Conservation (phyloP, 2,113 vertebrate genomes). For the Xenopus borealis region DNA sequence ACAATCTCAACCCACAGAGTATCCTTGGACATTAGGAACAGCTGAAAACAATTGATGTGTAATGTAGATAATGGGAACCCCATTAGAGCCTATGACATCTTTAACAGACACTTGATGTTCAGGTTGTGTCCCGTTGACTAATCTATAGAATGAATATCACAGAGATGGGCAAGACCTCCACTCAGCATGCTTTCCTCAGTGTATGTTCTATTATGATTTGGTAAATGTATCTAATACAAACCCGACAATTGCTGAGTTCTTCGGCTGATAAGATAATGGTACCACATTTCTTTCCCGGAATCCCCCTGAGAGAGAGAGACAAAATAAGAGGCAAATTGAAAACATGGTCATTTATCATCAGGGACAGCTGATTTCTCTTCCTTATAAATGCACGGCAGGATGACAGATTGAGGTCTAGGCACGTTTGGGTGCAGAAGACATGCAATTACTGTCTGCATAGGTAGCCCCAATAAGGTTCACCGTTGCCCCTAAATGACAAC, state of each 20-base stretch:
- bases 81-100: too few relatives aligned
- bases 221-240: conserved; percentile 53
- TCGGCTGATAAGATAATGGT: conserved; percentile 72
- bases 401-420: conserved; percentile 49
- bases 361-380: conserved; percentile 30
- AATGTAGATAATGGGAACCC: too few relatives aligned
- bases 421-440: conserved; percentile 47
- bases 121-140: too few relatives aligned
- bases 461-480: conserved; percentile 18
- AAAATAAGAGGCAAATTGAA: conserved; percentile 19
- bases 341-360: conserved; percentile 41
- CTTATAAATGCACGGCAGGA: conserved; percentile 33
- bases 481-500: conserved; percentile 39
- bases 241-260: conserved; percentile 81
- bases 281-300: conserved; percentile 79
- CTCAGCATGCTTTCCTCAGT: not conserved
- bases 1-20: too few relatives aligned
- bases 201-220: not conserved
- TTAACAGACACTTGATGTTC: too few relatives aligned
- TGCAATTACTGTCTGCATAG: conserved; percentile 29
- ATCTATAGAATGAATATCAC: too few relatives aligned
- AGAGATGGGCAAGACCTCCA: too few relatives aligned
- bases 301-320: conserved; percentile 59
- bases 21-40: too few relatives aligned
- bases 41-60: too few relatives aligned